Percentiles rank a stretch among this genome's conserved stretches.
These are phyloP conservation scores for Periophthalmus modestus DNA, from an alignment of 2,113 vertebrate species.

Conservation along the genomic window DNA sequence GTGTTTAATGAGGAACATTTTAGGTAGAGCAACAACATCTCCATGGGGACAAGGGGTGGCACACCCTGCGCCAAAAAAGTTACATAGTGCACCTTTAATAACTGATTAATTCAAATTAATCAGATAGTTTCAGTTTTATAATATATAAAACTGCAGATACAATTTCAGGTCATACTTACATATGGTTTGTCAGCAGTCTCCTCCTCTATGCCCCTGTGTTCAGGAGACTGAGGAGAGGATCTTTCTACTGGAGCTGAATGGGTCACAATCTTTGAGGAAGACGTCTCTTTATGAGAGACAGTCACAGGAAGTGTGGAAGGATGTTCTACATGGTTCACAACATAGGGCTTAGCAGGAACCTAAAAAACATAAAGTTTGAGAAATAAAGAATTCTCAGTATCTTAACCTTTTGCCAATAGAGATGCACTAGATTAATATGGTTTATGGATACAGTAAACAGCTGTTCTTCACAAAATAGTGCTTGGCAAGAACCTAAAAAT, in stretches of 20 bases:
- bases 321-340: slow-evolving; percentile 75
- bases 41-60: no score
- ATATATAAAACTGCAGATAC: neutral
- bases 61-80: no score
- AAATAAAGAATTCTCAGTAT: neutral
- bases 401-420: no score
- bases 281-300: neutral
- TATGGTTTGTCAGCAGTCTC: neutral
- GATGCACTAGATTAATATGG: no score
- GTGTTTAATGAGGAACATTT: no score
- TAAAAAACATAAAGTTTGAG: slow-evolving; percentile 23
- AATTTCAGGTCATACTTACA: slow-evolving; percentile 20
- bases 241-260: neutral
- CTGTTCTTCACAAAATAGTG: no score
- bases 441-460: no score
- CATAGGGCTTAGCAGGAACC: slow-evolving; percentile 66
- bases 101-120: no score
- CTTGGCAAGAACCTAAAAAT: no score
- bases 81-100: no score
- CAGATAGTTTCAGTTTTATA: no score
- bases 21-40: no score
- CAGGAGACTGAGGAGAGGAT: neutral
- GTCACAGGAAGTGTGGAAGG: slow-evolving; percentile 19
- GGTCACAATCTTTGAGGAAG: neutral
- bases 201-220: slow-evolving; percentile 14